phyloP scores from a whole-genome alignment of 1,140 invertebrate genomes.

The Cataglyphis hispanica region DNA sequence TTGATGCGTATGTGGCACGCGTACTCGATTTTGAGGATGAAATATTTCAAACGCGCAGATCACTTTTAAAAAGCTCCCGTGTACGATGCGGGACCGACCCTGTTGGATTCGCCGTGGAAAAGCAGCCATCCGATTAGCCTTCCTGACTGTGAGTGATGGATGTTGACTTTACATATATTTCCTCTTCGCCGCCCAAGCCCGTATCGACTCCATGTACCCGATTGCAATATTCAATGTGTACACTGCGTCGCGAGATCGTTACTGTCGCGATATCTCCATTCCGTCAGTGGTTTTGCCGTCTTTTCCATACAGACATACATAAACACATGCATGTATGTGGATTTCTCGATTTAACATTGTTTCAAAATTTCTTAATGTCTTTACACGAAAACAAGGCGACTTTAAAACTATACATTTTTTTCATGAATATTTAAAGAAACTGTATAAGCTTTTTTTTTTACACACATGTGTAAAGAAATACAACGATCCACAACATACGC shows the following conservation, averaged over 20 bases:
- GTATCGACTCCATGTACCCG: constrained; percentile 74
- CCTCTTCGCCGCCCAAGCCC: constrained; percentile 66
- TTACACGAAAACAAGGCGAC: neutral
- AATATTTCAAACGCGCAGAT: constrained; percentile 37
- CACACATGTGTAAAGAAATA: neutral
- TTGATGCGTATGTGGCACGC: constrained; percentile 11
- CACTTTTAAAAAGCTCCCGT: constrained; percentile 20
- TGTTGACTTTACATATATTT: constrained; percentile 78
- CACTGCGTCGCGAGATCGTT: constrained; percentile 70
- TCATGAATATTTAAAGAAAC: neutral
- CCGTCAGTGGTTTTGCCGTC: constrained; percentile 87
- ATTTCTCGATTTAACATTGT: constrained; percentile 33
- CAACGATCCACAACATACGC: neutral
- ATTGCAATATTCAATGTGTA: constrained; percentile 77
- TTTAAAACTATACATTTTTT: neutral
- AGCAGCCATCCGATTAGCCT: constrained; percentile 75
- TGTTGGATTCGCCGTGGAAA: constrained; percentile 66
- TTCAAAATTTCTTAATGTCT: constrained; percentile 46
- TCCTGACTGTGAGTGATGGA: constrained; percentile 77
- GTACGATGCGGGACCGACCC: neutral
- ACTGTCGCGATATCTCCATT: constrained; percentile 68
- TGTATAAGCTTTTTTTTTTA: neutral
- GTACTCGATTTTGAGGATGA: constrained; percentile 29
- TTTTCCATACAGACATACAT: neutral
- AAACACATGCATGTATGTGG: constrained; percentile 9